A percentile compares a stretch with the other conserved stretches of the same genome.
Evolutionary conservation across 1,140 invertebrate genomes (phyloP).

Genomic region (Oedothorax gibbosus): DNA sequence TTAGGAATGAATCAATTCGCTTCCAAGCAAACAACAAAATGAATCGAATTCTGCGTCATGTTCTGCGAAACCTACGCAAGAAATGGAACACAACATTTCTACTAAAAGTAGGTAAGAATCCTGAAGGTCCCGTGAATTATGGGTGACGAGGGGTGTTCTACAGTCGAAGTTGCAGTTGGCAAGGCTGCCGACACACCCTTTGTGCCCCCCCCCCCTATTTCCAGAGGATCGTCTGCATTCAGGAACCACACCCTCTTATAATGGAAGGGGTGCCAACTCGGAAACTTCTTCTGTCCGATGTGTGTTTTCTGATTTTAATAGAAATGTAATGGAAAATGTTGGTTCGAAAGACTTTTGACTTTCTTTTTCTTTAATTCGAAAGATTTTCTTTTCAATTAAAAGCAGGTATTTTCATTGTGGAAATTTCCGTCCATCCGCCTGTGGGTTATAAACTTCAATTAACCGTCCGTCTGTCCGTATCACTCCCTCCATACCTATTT

Average conservation of each 20-base stretch:
- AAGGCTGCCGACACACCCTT: constrained; percentile 33
- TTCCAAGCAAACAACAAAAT: too few species aligned
- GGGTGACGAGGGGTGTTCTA: constrained; percentile 7
- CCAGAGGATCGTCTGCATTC: neutral
- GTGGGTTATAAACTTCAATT: too few species aligned
- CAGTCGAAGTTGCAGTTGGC: neutral
- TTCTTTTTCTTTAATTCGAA: too few species aligned
- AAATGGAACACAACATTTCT: constrained; percentile 2
- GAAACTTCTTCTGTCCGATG: neutral
- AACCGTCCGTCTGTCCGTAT: too few species aligned
- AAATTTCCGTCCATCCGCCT: too few species aligned
- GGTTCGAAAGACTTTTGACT: too few species aligned
- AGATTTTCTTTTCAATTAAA: too few species aligned
- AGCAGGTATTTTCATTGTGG: too few species aligned
- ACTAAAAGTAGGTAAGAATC: constrained; percentile 27
- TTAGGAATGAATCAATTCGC: too few species aligned
- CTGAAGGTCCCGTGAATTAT: constrained; percentile 37
- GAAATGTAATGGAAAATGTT: too few species aligned
- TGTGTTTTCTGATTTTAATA: too few species aligned
- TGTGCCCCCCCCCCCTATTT: neutral
- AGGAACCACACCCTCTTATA: constrained; percentile 35
- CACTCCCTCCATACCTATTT: too few species aligned
- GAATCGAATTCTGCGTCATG: neutral
- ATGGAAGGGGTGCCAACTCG: neutral
- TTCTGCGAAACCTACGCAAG: constrained; percentile 7